These are phyloP conservation scores for Episyrphus balteatus DNA, from an alignment of 1,140 invertebrate species.

Conservation along the genomic window DNA sequence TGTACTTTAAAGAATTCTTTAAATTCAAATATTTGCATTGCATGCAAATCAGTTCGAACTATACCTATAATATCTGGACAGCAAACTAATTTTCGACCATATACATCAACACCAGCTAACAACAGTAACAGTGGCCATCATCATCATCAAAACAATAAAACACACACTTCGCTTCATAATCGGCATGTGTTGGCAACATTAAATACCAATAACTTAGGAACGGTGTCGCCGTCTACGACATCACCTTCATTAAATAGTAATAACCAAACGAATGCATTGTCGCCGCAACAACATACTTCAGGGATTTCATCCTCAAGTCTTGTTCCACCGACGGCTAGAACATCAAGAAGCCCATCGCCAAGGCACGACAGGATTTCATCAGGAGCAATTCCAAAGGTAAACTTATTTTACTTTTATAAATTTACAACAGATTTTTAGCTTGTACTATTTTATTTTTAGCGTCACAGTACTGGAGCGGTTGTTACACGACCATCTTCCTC, in stretches of 20 bases:
- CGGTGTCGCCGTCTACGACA: not conserved
- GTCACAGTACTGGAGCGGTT: conserved; percentile 32
- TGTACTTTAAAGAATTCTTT: conserved; percentile 79
- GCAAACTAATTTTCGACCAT: conserved; percentile 9
- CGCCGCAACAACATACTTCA: conserved; percentile 6
- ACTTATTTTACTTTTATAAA: not conserved
- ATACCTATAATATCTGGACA: conserved; percentile 14
- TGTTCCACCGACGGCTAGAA: conserved; percentile 10
- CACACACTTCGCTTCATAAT: conserved; percentile 1
- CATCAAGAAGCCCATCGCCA: conserved; percentile 37
- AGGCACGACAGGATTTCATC: conserved; percentile 19
- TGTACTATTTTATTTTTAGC: conserved; percentile 8
- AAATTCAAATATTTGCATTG: conserved; percentile 57
- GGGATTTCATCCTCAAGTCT: not conserved
- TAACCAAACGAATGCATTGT: not conserved
- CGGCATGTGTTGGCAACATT: conserved; percentile 1
- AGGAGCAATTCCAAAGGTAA: conserved; percentile 27
- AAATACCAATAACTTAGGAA: not conserved
- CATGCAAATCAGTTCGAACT: conserved; percentile 49
- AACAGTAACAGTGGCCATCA: no score
- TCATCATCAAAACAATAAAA: not conserved
- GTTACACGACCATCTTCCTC: conserved; percentile 12
- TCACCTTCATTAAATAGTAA: not conserved
- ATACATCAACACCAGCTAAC: conserved; percentile 3
- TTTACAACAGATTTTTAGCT: not conserved